These are phyloP conservation scores for Echiichthys vipera DNA, from an alignment of 2,797 vertebrate species.

Conservation along the genomic window DNA sequence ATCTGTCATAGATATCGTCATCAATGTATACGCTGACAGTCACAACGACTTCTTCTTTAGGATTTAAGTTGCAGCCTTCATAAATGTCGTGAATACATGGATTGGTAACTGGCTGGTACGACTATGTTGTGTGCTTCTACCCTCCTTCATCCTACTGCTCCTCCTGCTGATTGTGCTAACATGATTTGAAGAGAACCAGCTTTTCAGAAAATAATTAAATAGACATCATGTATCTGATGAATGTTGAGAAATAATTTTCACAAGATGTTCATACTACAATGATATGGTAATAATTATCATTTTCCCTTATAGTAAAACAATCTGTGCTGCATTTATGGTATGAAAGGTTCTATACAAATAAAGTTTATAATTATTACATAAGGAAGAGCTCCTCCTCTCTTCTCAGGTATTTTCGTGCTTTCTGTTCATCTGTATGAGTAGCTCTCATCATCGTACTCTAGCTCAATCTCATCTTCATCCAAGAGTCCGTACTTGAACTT, in stretches of 20 bases:
- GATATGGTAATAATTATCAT: not conserved
- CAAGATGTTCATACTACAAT: not conserved
- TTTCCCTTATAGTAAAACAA: too few species aligned
- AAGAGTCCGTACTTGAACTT: slow-evolving; percentile 94
- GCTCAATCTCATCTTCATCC: slow-evolving; percentile 90
- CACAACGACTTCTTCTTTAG: not conserved
- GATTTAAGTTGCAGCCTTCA: not conserved
- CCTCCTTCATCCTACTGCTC: not conserved
- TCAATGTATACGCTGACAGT: not conserved
- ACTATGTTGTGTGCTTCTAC: not conserved
- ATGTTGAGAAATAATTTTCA: not conserved
- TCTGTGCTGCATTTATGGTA: too few species aligned
- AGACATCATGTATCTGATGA: not conserved
- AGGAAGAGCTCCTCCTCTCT: not conserved
- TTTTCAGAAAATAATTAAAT: not conserved
- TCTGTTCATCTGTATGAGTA: slow-evolving; percentile 77
- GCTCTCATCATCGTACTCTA: slow-evolving; percentile 95
- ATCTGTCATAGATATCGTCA: too few species aligned
- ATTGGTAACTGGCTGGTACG: not conserved
- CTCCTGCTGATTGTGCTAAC: not conserved
- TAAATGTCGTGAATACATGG: not conserved
- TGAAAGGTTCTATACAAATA: too few species aligned
- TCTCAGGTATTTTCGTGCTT: not conserved
- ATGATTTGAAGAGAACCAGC: slow-evolving; percentile 1
- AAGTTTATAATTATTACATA: too few species aligned